Evolutionary conservation across 2,113 vertebrate genomes (phyloP).

Genomic region (Miniopterus natalensis): DNA sequence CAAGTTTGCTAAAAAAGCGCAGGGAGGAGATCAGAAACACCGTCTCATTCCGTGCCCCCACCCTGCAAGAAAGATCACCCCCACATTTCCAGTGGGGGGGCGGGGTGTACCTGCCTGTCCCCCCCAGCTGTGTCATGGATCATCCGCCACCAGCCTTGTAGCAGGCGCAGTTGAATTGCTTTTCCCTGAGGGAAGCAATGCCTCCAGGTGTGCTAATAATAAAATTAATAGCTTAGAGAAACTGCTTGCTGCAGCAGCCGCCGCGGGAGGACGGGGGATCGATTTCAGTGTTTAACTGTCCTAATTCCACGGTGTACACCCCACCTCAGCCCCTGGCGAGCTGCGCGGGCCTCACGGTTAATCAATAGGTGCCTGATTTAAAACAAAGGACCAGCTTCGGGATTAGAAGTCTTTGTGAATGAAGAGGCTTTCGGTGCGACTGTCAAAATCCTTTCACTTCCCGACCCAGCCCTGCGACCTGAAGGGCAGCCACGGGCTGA

Average conservation of each 20-base stretch:
- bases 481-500: slow-evolving; percentile 52
- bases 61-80: slow-evolving; percentile 12
- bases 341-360: slow-evolving; percentile 83
- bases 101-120: slow-evolving; percentile 45
- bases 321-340: slow-evolving; percentile 85
- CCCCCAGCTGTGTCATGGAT: slow-evolving; percentile 87
- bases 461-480: slow-evolving; percentile 64
- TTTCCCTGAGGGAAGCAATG: slow-evolving; percentile 89
- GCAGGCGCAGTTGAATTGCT: slow-evolving; percentile 90
- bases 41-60: not conserved
- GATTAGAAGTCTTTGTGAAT: slow-evolving; percentile 89
- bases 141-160: slow-evolving; percentile 85
- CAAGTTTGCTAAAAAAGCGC: not conserved
- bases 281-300: slow-evolving; percentile 91
- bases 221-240: slow-evolving; percentile 94
- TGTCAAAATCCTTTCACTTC: slow-evolving; percentile 83
- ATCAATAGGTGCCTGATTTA: slow-evolving; percentile 90
- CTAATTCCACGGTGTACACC: slow-evolving; percentile 88
- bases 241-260: slow-evolving; percentile 90
- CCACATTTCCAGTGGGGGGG: slow-evolving; percentile 64
- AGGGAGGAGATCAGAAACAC: not conserved
- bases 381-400: slow-evolving; percentile 87
- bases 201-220: slow-evolving; percentile 93
- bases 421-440: slow-evolving; percentile 86
- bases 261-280: slow-evolving; percentile 85